Evolutionary conservation across 2,113 vertebrate species (phyloP).

Genomic region (Bolborhynchus lineola): DNA sequence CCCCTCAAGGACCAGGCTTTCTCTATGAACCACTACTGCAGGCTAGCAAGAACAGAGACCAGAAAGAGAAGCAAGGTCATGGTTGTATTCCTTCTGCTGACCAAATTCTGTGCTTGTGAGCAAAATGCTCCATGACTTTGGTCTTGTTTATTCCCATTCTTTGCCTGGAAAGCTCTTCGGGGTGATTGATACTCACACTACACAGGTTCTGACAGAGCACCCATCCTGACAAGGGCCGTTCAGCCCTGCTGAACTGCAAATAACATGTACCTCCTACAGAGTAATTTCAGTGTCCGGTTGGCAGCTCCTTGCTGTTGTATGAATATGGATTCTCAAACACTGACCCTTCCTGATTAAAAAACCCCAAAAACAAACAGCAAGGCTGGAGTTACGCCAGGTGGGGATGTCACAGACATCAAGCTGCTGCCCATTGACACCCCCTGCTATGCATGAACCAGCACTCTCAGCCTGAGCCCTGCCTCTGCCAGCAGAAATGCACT

Average conservation of each 20-base stretch:
- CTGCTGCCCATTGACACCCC: accelerated
- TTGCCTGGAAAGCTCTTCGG: not conserved
- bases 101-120: not conserved
- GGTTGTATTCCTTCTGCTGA: not conserved
- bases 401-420: not conserved
- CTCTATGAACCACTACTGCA: not conserved
- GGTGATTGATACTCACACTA: not conserved
- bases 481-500: not conserved
- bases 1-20: not conserved
- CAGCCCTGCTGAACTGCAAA: not conserved
- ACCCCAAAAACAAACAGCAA: not conserved
- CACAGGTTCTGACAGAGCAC: not conserved
- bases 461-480: not conserved
- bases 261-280: not conserved
- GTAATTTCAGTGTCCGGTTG: too few relatives aligned
- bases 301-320: not conserved
- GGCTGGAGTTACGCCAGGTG: not conserved
- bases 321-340: not conserved
- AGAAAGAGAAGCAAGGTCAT: accelerated
- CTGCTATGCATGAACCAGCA: not conserved
- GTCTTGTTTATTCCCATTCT: not conserved
- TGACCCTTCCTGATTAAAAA: not conserved
- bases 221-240: not conserved
- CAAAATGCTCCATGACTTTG: not conserved
- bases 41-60: not conserved